Percentiles rank a stretch among this genome's conserved stretches.
Conservation (phyloP, 2,797 vertebrate species). For the Tapera naevia region DNA sequence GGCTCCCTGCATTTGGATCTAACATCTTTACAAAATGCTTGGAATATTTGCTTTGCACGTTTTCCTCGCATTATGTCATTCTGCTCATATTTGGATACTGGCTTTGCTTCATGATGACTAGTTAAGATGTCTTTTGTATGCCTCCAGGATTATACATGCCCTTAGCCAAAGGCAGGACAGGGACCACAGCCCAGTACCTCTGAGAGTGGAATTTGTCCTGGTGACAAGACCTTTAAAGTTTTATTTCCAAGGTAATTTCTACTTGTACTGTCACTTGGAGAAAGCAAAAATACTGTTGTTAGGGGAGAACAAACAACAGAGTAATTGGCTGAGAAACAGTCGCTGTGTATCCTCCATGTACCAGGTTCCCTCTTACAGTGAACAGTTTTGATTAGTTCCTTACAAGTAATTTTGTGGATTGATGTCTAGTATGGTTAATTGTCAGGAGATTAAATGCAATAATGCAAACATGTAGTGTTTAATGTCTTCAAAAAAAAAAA, state of each 20-base stretch:
- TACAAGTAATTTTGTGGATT: not conserved
- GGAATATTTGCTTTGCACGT: not conserved
- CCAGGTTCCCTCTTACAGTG: not conserved
- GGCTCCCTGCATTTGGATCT: not conserved
- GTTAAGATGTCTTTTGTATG: not conserved
- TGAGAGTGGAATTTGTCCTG: not conserved
- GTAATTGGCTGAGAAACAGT: not conserved
- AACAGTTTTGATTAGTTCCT: not conserved
- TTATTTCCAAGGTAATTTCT: not conserved
- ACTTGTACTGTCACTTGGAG: not conserved
- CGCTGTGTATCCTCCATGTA: not conserved
- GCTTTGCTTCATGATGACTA: not conserved
- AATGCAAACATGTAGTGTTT: too few species aligned
- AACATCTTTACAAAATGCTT: not conserved
- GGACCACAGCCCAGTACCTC: not conserved
- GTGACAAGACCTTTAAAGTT: not conserved
- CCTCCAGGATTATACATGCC: not conserved
- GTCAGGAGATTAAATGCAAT: not conserved
- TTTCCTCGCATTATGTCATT: not conserved
- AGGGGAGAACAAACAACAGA: not conserved
- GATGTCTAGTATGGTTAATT: not conserved
- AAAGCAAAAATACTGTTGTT: not conserved
- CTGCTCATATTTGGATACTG: not conserved
- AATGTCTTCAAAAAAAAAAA: not conserved
- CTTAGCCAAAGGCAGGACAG: not conserved